These are phyloP conservation scores for Diploscapter pachys DNA, from an alignment of 1,140 invertebrate genomes.

Conservation along the genomic window DNA sequence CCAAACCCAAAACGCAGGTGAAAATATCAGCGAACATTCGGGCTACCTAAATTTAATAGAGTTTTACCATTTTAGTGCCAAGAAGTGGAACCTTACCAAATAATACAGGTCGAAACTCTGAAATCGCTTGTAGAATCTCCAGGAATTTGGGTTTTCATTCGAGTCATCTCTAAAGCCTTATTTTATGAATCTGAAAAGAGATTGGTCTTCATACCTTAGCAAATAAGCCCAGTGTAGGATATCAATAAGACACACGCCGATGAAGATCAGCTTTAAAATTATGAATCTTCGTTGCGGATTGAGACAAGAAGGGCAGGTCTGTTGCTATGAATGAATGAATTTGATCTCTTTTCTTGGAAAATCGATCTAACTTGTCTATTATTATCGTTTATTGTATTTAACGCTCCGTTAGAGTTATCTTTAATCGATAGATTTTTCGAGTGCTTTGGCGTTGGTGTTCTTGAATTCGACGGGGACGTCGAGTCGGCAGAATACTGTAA, in stretches of 20 bases:
- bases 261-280: slow-evolving; percentile 32
- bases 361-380: too few relatives aligned
- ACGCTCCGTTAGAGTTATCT: neutral
- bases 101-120: slow-evolving; percentile 33
- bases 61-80: neutral
- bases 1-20: slow-evolving; percentile 38
- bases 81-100: slow-evolving; percentile 14
- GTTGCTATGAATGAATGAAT: too few relatives aligned
- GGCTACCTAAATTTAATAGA: slow-evolving; percentile 24
- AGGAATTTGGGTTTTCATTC: slow-evolving; percentile 33
- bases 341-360: too few relatives aligned
- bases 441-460: neutral
- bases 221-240: slow-evolving; percentile 42
- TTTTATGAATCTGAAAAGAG: slow-evolving; percentile 4
- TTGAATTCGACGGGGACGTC: neutral
- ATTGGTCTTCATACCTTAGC: slow-evolving; percentile 15
- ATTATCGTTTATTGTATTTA: neutral
- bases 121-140: slow-evolving; percentile 37
- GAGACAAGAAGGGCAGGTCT: neutral
- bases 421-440: neutral
- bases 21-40: slow-evolving; percentile 40
- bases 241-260: slow-evolving; percentile 36
- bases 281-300: slow-evolving; percentile 23
- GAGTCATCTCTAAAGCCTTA: slow-evolving; percentile 28
- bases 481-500: neutral